Evolutionary conservation across 2,113 vertebrate species (phyloP).

Genomic region (Antigone vipio): DNA sequence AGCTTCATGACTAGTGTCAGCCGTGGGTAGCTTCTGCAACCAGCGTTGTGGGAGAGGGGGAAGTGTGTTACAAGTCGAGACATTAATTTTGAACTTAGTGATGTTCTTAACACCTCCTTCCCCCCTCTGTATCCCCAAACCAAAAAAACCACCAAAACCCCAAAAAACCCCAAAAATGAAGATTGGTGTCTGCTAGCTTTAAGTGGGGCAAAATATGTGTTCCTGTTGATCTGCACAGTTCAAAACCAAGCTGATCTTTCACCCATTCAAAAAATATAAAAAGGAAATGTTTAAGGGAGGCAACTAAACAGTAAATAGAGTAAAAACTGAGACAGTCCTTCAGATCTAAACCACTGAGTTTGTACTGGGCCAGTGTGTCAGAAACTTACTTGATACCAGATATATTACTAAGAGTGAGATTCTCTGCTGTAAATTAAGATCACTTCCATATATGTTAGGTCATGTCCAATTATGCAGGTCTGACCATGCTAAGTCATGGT

Average conservation of each 20-base stretch:
- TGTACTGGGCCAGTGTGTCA: neutral
- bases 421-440: neutral
- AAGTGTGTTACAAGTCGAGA: constrained; percentile 19
- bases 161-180: neutral
- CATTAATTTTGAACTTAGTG: constrained; percentile 11
- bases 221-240: neutral
- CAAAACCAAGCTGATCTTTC: neutral
- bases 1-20: constrained; percentile 26
- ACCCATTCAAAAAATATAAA: neutral
- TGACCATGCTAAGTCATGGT: neutral
- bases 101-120: neutral
- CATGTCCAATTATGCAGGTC: neutral
- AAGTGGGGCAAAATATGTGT: neutral
- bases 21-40: constrained; percentile 36
- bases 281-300: neutral
- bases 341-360: neutral
- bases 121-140: neutral
- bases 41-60: neutral
- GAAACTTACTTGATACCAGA: neutral
- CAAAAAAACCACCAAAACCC: neutral
- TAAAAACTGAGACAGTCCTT: neutral
- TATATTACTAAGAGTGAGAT: neutral
- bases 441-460: neutral
- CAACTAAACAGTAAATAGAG: neutral
- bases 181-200: neutral